phyloP scores from a whole-genome alignment of 2,888 invertebrate genomes.

The Liopterus haemorrhoidalis region DNA sequence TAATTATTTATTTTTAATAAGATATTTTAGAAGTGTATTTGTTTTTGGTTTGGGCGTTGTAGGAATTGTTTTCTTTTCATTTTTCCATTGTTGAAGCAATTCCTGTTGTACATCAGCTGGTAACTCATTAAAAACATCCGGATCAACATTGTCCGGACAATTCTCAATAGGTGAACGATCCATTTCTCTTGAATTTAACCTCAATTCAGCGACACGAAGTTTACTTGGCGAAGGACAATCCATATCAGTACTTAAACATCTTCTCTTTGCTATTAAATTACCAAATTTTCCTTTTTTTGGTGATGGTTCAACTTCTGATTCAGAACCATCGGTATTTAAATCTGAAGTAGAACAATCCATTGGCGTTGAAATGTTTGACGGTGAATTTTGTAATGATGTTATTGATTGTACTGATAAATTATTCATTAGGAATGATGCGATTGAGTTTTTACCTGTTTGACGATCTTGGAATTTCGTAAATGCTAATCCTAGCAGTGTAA shows the following conservation, averaged over 20 bases:
- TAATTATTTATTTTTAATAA: conserved; percentile 61
- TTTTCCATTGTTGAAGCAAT: conserved; percentile 61
- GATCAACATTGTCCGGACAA: conserved; percentile 63
- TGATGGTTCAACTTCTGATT: conserved; percentile 66
- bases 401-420: conserved; percentile 74
- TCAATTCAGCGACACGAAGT: conserved; percentile 60
- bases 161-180: conserved; percentile 39
- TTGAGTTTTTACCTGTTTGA: conserved; percentile 62
- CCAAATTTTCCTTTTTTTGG: conserved; percentile 62
- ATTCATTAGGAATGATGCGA: conserved; percentile 69
- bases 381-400: conserved; percentile 56
- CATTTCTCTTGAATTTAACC: conserved; percentile 58
- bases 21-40: conserved; percentile 64
- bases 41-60: conserved; percentile 52
- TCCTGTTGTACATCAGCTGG: conserved; percentile 69
- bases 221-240: conserved; percentile 65
- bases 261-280: conserved; percentile 48
- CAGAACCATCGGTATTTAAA: conserved; percentile 56
- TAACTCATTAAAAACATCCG: conserved; percentile 63
- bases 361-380: conserved; percentile 1
- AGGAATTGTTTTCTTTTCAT: conserved; percentile 32
- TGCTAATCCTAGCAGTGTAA: conserved; percentile 72
- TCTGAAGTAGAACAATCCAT: conserved; percentile 41
- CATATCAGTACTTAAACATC: conserved; percentile 42
- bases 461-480: conserved; percentile 75